Percentiles rank a stretch among this genome's conserved stretches.
These are phyloP conservation scores for Heterodera filipjevi DNA, from an alignment of 2,888 invertebrate genomes.

Conservation along the genomic window DNA sequence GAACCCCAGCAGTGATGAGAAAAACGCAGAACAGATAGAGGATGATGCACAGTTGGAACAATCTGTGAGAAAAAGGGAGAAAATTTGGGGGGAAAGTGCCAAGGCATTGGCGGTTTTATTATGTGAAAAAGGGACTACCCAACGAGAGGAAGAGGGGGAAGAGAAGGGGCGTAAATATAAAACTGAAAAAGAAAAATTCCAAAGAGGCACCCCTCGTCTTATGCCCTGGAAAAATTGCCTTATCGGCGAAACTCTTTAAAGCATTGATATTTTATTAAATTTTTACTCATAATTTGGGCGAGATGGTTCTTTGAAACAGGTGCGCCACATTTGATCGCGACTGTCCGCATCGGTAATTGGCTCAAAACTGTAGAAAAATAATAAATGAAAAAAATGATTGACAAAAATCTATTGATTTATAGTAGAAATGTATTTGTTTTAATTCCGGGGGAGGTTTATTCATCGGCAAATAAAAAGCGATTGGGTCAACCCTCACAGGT, in stretches of 20 bases:
- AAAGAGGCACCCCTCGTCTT: too few species aligned
- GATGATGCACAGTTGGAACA: conserved; percentile 32
- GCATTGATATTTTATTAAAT: not conserved
- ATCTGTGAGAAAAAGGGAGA: not conserved
- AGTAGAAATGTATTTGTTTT: too few species aligned
- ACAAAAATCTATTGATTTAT: not conserved
- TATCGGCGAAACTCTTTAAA: too few species aligned
- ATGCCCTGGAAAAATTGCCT: too few species aligned
- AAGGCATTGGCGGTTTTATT: too few species aligned
- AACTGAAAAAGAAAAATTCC: too few species aligned
- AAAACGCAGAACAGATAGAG: conserved; percentile 17
- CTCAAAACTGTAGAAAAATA: conserved; percentile 40
- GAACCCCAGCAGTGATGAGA: conserved; percentile 14
- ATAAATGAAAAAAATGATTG: not conserved
- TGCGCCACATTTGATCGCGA: conserved; percentile 49
- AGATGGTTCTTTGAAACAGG: conserved; percentile 53
- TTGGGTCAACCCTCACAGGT: too few species aligned
- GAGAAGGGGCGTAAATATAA: too few species aligned
- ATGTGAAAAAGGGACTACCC: too few species aligned
- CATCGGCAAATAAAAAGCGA: too few species aligned
- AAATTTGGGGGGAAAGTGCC: not conserved
- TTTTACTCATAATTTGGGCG: conserved; percentile 48
- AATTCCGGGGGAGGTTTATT: too few species aligned
- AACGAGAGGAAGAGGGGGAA: too few species aligned
- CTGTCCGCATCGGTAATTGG: conserved; percentile 45